These are phyloP conservation scores for Antennarius maculatus DNA, from an alignment of 2,797 vertebrate genomes.

Conservation along the genomic window DNA sequence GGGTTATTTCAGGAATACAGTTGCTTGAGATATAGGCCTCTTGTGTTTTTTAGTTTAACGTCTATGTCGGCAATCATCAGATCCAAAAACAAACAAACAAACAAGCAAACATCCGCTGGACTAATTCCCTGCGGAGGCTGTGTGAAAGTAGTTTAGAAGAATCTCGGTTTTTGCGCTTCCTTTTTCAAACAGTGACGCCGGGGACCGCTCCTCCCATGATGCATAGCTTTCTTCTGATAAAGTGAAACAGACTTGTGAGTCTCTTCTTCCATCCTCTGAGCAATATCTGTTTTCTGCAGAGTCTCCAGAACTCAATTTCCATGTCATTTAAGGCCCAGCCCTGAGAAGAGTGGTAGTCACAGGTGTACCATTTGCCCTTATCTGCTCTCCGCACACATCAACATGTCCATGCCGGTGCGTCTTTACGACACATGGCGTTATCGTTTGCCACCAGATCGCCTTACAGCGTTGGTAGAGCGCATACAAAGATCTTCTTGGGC, in stretches of 20 bases:
- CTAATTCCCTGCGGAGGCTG: constrained; percentile 34
- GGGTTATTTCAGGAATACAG: constrained; percentile 20
- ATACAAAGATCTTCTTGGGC: constrained; percentile 8
- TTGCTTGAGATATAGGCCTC: not conserved
- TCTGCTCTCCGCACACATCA: constrained; percentile 34
- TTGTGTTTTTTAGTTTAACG: constrained; percentile 15
- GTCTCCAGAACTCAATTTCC: constrained; percentile 64
- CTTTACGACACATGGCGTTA: constrained; percentile 35
- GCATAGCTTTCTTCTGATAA: constrained; percentile 44
- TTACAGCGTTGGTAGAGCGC: constrained; percentile 28
- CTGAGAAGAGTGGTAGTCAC: constrained; percentile 26
- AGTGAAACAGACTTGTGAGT: constrained; percentile 42
- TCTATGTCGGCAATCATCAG: constrained; percentile 37
- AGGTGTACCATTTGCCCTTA: constrained; percentile 60
- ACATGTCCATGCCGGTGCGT: constrained; percentile 16
- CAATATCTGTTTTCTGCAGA: constrained; percentile 59
- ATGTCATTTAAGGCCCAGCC: constrained; percentile 59
- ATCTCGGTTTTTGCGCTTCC: constrained; percentile 9
- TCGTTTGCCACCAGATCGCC: constrained; percentile 49
- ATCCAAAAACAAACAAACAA: constrained; percentile 21
- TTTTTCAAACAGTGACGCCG: constrained; percentile 41
- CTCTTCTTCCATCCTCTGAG: constrained; percentile 43
- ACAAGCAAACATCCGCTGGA: not conserved
- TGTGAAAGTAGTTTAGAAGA: constrained; percentile 11
- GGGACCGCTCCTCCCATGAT: constrained; percentile 37